These are phyloP conservation scores for Dolichallabes microphthalmus DNA, from an alignment of 2,113 vertebrate genomes.

Conservation along the genomic window DNA sequence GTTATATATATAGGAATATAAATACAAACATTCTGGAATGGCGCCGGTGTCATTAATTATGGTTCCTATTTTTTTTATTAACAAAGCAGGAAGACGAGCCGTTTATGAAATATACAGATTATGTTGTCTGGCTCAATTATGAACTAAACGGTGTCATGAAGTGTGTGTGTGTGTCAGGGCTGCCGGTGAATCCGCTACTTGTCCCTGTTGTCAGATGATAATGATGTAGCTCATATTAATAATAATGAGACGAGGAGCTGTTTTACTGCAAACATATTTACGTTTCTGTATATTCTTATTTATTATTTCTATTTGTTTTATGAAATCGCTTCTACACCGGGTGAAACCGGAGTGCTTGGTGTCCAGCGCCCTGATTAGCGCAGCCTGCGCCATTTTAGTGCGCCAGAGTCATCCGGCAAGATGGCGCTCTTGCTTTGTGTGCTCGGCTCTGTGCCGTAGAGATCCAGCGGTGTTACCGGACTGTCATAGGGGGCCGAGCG, in stretches of 20 bases:
- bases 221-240: background rate
- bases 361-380: background rate
- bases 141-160: background rate
- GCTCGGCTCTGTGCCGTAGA: conserved; percentile 47
- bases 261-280: background rate
- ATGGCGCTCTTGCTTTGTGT: conserved; percentile 84
- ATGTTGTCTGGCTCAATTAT: rapidly evolving
- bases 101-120: background rate
- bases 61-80: background rate
- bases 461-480: conserved; percentile 62
- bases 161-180: too few species aligned
- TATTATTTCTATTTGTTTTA: too few species aligned
- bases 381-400: conserved; percentile 81
- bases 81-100: background rate
- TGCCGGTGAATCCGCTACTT: background rate
- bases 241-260: background rate
- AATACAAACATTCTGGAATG: background rate
- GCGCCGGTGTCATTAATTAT: background rate
- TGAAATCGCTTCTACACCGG: background rate
- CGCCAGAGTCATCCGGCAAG: conserved; percentile 81
- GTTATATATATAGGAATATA: background rate
- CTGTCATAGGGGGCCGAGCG: background rate
- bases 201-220: too few species aligned
- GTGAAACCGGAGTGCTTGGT: background rate
- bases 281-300: background rate